Evolutionary conservation across 2,888 invertebrate genomes (phyloP).

Genomic region (Xanthia icteritia): DNA sequence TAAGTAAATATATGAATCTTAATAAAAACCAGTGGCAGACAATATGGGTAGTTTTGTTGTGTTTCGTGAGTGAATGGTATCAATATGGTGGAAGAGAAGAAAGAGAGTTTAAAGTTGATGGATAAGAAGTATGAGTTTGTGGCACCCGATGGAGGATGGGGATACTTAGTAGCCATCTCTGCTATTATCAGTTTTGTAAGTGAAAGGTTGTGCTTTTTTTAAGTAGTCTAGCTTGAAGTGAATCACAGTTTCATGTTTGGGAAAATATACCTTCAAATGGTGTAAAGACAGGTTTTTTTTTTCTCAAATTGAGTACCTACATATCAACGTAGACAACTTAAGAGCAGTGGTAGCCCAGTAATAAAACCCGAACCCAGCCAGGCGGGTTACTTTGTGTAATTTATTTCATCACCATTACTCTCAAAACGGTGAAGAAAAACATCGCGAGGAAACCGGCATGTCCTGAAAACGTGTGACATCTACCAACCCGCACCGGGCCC

Average conservation of each 20-base stretch:
- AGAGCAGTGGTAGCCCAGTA: no score
- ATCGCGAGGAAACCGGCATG: no score
- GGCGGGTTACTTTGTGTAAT: no score
- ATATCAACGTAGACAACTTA: no score
- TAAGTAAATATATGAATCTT: conserved; percentile 45
- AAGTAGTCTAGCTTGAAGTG: background rate
- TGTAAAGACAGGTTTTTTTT: no score
- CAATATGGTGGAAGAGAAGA: conserved; percentile 64
- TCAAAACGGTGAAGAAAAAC: no score
- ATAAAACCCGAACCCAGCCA: no score
- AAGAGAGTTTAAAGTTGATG: conserved; percentile 50
- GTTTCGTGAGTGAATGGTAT: conserved; percentile 4
- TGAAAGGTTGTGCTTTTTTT: conserved; percentile 60
- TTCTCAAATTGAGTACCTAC: no score
- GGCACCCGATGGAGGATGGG: conserved; percentile 93
- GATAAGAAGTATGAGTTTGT: conserved; percentile 73
- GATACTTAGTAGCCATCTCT: conserved; percentile 91
- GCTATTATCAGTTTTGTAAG: conserved; percentile 91
- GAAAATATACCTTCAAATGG: background rate
- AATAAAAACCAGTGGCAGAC: conserved; percentile 44
- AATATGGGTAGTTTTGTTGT: conserved; percentile 21
- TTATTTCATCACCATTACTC: no score
- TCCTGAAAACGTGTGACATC: no score
- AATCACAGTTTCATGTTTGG: background rate
- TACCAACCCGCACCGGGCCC: no score